A percentile compares a stretch with the other conserved stretches of the same genome.
These are phyloP conservation scores for Galeopsomyia nigrocyanea DNA, from an alignment of 2,888 invertebrate genomes.

Conservation along the genomic window DNA sequence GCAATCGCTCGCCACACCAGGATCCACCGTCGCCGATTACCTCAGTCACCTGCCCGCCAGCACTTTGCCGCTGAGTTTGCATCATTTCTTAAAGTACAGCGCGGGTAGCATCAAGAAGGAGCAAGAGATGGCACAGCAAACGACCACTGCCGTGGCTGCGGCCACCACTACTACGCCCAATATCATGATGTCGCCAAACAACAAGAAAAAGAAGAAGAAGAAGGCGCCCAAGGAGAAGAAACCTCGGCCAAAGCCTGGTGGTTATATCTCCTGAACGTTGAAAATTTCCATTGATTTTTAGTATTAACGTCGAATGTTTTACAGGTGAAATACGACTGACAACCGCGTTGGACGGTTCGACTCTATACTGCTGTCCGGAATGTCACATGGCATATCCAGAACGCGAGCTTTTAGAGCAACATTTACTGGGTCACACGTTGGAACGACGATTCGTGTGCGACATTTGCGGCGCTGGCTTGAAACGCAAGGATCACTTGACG, in stretches of 20 bases:
- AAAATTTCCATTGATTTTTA: no score
- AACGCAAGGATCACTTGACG: slow-evolving; percentile 88
- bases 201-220: slow-evolving; percentile 86
- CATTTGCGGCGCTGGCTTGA: slow-evolving; percentile 89
- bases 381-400: slow-evolving; percentile 93
- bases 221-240: slow-evolving; percentile 84
- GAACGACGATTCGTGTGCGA: slow-evolving; percentile 89
- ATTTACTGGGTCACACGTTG: slow-evolving; percentile 88
- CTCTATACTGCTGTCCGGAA: slow-evolving; percentile 88
- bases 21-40: slow-evolving; percentile 88
- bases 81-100: slow-evolving; percentile 88
- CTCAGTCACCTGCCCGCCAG: slow-evolving; percentile 83
- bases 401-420: slow-evolving; percentile 85
- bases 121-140: slow-evolving; percentile 70
- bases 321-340: slow-evolving; percentile 45
- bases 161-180: slow-evolving; percentile 66
- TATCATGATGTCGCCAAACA: slow-evolving; percentile 54
- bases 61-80: slow-evolving; percentile 82
- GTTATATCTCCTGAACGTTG: slow-evolving; percentile 59
- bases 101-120: slow-evolving; percentile 84
- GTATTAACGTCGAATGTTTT: neutral
- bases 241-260: slow-evolving; percentile 86
- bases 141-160: slow-evolving; percentile 66
- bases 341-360: slow-evolving; percentile 82
- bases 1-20: slow-evolving; percentile 80